These are phyloP conservation scores for Heliconius erato DNA, from an alignment of 2,888 invertebrate genomes.

Conservation along the genomic window DNA sequence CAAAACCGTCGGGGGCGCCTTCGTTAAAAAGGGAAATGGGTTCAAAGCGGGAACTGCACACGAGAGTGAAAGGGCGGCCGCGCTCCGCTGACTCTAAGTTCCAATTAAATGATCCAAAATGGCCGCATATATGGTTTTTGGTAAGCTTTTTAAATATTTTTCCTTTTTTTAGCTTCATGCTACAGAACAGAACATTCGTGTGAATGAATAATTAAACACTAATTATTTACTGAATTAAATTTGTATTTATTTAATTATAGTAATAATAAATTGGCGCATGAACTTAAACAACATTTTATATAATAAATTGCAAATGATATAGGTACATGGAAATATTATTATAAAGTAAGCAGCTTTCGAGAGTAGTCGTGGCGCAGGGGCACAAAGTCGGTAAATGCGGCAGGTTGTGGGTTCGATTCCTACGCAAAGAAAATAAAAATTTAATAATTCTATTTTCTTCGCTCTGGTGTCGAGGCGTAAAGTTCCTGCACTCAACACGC, in stretches of 20 bases:
- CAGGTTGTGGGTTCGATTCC: too few relatives aligned
- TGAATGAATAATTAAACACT: too few relatives aligned
- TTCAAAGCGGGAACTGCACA: constrained; percentile 82
- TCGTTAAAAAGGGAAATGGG: constrained; percentile 75
- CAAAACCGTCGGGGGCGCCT: constrained; percentile 63
- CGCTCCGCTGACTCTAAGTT: constrained; percentile 77
- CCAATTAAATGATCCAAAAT: constrained; percentile 93
- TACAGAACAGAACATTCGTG: too few relatives aligned
- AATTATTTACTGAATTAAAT: too few relatives aligned
- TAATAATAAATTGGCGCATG: neutral
- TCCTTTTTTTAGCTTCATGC: neutral
- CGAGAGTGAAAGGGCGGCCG: constrained; percentile 90
- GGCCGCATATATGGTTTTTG: constrained; percentile 99
- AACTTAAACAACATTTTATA: neutral
- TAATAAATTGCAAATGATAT: neutral
- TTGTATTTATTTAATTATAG: too few relatives aligned
- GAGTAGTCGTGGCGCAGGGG: too few relatives aligned
- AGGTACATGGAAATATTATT: neutral
- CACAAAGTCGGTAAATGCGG: too few relatives aligned
- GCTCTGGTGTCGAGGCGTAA: too few relatives aligned
- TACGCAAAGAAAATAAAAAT: too few relatives aligned
- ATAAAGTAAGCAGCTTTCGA: too few relatives aligned
- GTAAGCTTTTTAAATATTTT: constrained; percentile 86
- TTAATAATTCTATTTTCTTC: too few relatives aligned
- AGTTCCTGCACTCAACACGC: too few relatives aligned